These are phyloP conservation scores for Cheirogaleus major DNA, from an alignment of 2,797 vertebrate species.

Conservation along the genomic window DNA sequence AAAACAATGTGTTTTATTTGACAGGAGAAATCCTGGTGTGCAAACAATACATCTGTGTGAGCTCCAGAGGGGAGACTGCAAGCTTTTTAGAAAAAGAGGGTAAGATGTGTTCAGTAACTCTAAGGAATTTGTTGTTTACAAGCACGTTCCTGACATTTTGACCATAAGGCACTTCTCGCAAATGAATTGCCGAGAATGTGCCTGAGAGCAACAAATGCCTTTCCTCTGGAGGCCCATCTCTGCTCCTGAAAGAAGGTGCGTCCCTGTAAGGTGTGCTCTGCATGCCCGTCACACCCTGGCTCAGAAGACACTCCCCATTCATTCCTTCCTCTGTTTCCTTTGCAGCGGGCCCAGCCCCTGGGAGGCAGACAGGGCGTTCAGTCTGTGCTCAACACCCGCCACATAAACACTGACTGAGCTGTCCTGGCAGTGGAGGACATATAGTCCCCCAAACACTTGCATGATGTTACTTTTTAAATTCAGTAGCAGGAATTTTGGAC, in stretches of 20 bases:
- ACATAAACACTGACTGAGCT: not conserved
- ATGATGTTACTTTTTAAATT: not conserved
- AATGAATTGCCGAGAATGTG: constrained; percentile 72
- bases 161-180: constrained; percentile 54
- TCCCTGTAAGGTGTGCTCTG: not conserved
- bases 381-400: too few species aligned
- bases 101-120: not conserved
- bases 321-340: not conserved
- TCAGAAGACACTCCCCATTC: too few species aligned
- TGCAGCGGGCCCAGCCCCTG: not conserved
- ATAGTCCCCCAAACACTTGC: not conserved
- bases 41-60: not conserved
- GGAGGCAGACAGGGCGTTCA: not conserved
- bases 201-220: constrained; percentile 51
- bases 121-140: constrained; percentile 56
- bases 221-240: not conserved
- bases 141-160: constrained; percentile 56
- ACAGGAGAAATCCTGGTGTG: not conserved
- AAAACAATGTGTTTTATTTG: not conserved
- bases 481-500: not conserved
- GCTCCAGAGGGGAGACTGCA: not conserved
- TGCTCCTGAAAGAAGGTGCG: not conserved
- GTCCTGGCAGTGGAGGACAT: rapidly evolving
- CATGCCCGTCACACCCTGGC: rapidly evolving
- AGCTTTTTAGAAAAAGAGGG: not conserved